These are phyloP conservation scores for Tyrannus savana DNA, from an alignment of 2,113 vertebrate genomes.

Conservation along the genomic window DNA sequence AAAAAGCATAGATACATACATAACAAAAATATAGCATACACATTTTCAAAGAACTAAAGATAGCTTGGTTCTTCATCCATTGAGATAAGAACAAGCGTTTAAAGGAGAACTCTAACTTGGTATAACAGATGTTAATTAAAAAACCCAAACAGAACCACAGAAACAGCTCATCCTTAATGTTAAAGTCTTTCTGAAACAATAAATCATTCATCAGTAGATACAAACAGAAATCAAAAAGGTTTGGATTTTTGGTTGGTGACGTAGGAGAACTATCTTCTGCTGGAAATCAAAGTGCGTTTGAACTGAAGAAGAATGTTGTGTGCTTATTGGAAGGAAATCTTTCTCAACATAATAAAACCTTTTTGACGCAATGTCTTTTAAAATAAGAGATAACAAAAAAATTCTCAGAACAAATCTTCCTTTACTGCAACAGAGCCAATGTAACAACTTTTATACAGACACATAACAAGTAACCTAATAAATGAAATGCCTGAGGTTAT, in stretches of 20 bases:
- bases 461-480: not conserved
- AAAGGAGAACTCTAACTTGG: not conserved
- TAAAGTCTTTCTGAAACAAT: slow-evolving; percentile 40
- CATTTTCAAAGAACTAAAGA: slow-evolving; percentile 22
- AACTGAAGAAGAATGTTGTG: not conserved
- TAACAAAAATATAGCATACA: not conserved
- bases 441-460: not conserved
- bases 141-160: not conserved
- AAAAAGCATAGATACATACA: not conserved
- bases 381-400: not conserved
- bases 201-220: slow-evolving; percentile 4
- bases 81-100: not conserved
- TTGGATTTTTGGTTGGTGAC: not conserved
- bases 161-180: not conserved
- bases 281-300: slow-evolving; percentile 22
- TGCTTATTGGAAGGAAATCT: not conserved
- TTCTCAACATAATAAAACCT: not conserved
- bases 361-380: not conserved
- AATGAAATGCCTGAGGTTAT: slow-evolving; percentile 28
- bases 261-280: not conserved
- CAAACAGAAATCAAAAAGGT: not conserved
- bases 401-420: not conserved
- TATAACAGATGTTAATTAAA: slow-evolving; percentile 32
- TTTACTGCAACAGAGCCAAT: not conserved
- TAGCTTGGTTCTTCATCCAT: not conserved